phyloP scores from a whole-genome alignment of 2,888 invertebrate species.

The Meloe dianella region DNA sequence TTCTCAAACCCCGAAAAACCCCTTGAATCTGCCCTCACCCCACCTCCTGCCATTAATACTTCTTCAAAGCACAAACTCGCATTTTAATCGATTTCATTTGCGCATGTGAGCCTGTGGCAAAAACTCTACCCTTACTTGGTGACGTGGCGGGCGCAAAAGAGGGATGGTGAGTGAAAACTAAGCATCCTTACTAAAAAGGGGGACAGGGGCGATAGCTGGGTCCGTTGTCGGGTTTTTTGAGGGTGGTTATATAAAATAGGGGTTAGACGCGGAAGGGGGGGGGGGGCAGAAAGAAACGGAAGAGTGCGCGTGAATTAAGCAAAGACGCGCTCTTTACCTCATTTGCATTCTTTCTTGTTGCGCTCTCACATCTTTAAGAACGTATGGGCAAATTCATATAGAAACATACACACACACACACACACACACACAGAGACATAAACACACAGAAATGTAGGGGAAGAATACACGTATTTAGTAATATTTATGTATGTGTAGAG shows the following conservation, averaged over 20 bases:
- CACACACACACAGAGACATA: too few species aligned
- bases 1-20: constrained; percentile 44
- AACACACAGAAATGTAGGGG: constrained; percentile 36
- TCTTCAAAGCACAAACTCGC: constrained; percentile 68
- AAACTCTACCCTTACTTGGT: constrained; percentile 58
- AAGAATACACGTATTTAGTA: constrained; percentile 18
- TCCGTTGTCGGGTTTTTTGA: constrained; percentile 18
- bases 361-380: constrained; percentile 35
- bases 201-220: constrained; percentile 40
- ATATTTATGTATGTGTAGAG: constrained; percentile 32
- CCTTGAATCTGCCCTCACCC: constrained; percentile 47
- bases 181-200: constrained; percentile 44
- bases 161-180: constrained; percentile 48
- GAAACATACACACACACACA: too few species aligned
- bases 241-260: constrained; percentile 3
- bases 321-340: constrained; percentile 59
- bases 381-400: constrained; percentile 32
- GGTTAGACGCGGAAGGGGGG: too few species aligned
- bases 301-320: constrained; percentile 61
- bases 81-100: constrained; percentile 75
- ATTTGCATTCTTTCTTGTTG: constrained; percentile 57
- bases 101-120: constrained; percentile 68
- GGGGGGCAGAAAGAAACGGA: constrained; percentile 58
- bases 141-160: constrained; percentile 49
- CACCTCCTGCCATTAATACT: constrained; percentile 60